Evolutionary conservation across 2,888 invertebrate genomes (phyloP).

Genomic region (Chaitophorus viminalis): DNA sequence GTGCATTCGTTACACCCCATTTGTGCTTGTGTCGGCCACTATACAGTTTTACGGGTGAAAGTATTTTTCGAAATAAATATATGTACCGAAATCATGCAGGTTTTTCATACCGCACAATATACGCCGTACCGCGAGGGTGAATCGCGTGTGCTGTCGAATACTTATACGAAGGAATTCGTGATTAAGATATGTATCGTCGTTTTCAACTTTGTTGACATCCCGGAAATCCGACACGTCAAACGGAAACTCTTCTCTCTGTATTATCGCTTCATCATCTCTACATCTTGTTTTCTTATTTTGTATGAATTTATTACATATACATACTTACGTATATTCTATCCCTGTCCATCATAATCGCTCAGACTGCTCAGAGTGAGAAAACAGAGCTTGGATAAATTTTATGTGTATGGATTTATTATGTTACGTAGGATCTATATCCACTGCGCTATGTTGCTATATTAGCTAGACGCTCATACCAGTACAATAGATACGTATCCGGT

Average conservation of each 20-base stretch:
- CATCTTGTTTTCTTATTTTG: background rate
- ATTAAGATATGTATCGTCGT: constrained; percentile 27
- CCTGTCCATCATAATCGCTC: background rate
- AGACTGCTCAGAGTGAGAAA: background rate
- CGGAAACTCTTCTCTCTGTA: background rate
- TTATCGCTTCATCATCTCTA: too few species aligned
- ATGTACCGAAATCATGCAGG: background rate
- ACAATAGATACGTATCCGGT: background rate
- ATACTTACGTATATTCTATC: background rate
- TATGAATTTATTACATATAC: background rate
- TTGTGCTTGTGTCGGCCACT: too few species aligned
- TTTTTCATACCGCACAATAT: background rate
- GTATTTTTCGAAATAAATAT: background rate
- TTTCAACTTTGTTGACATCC: constrained; percentile 38
- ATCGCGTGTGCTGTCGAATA: background rate
- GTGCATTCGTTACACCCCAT: too few species aligned
- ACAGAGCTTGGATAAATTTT: background rate
- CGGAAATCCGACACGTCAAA: constrained; percentile 18
- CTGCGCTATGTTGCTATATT: too few species aligned
- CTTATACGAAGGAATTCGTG: constrained; percentile 5
- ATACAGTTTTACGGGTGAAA: background rate
- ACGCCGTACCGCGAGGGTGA: background rate
- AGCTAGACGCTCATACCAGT: background rate
- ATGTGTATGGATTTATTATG: background rate
- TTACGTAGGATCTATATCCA: too few species aligned